Percentiles rank a stretch among this genome's conserved stretches.
Conservation (phyloP, 2,888 invertebrate genomes). For the Prosapia bicincta region DNA sequence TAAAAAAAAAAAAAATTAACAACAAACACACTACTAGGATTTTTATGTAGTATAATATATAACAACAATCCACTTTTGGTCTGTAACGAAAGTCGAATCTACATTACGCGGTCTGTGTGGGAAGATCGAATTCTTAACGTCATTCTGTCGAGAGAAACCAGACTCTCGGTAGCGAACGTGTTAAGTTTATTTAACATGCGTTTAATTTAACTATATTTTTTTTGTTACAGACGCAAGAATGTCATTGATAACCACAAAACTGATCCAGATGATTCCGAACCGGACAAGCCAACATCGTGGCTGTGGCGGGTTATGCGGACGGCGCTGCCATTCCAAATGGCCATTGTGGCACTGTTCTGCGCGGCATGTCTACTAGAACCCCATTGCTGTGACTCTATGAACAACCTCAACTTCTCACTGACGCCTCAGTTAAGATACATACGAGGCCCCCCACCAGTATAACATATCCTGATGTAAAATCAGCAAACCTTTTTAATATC, state of each 20-base stretch:
- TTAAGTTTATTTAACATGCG: too few species aligned
- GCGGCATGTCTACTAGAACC: constrained; percentile 71
- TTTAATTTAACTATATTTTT: neutral
- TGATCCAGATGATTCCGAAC: constrained; percentile 50
- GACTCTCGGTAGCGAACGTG: too few species aligned
- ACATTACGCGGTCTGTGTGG: too few species aligned
- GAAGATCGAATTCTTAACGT: too few species aligned
- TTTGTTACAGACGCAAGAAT: constrained; percentile 9
- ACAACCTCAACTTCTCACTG: constrained; percentile 69
- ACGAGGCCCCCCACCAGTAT: constrained; percentile 78
- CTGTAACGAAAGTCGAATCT: too few species aligned
- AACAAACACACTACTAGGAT: too few species aligned
- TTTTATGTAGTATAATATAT: too few species aligned
- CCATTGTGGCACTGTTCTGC: constrained; percentile 67
- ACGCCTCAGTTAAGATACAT: constrained; percentile 79
- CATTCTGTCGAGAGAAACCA: too few species aligned
- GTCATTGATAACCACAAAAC: neutral
- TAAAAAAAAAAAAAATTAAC: too few species aligned
- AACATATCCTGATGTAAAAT: constrained; percentile 42
- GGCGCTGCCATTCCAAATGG: constrained; percentile 75
- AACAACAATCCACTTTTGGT: too few species aligned
- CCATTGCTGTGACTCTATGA: constrained; percentile 73
- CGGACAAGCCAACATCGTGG: constrained; percentile 40
- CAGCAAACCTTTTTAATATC: too few species aligned
- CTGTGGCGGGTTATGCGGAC: constrained; percentile 66